Evolutionary conservation across 2,797 vertebrate genomes (phyloP).

Genomic region (Neosilurus mollespiculum): DNA sequence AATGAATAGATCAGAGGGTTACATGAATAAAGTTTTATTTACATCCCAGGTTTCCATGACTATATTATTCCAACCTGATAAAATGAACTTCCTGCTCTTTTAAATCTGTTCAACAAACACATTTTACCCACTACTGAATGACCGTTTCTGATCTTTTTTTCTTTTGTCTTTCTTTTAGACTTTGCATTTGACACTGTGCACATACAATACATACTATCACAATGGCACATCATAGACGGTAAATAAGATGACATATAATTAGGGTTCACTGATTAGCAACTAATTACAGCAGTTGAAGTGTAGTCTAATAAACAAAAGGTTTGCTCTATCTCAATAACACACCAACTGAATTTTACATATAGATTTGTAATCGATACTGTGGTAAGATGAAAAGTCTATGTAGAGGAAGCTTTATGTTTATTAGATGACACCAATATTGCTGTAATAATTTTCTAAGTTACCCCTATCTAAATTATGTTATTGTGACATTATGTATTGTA

Average conservation of each 20-base stretch:
- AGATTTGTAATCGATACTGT: background rate
- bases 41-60: background rate
- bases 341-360: background rate
- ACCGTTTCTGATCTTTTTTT: background rate
- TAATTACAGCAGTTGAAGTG: background rate
- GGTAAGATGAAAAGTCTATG: background rate
- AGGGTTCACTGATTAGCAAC: background rate
- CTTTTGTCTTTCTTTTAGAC: background rate
- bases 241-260: background rate
- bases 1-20: background rate
- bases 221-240: background rate
- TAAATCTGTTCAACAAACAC: background rate
- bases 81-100: background rate
- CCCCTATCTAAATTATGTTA: too few relatives aligned
- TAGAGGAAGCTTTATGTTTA: too few relatives aligned
- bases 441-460: too few relatives aligned
- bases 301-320: background rate
- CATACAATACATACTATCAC: background rate
- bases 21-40: background rate
- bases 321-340: too few relatives aligned
- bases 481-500: too few relatives aligned
- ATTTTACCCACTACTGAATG: background rate
- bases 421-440: too few relatives aligned
- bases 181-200: background rate
- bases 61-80: background rate